phyloP scores from a whole-genome alignment of 1,140 invertebrate genomes.

The Papilio dardanus region DNA sequence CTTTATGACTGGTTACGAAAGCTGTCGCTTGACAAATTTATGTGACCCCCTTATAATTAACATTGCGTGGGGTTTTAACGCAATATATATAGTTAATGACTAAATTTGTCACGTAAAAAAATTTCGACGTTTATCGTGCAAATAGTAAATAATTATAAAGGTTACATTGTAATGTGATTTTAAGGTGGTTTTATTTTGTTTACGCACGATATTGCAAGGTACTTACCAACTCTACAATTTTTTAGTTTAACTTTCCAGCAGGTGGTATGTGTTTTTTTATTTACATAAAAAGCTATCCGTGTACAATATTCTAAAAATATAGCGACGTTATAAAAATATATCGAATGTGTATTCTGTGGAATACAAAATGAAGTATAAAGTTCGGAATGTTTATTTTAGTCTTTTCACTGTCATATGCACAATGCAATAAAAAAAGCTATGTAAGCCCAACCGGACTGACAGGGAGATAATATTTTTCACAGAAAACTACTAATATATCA shows the following conservation, averaged over 20 bases:
- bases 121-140: slow-evolving; percentile 12
- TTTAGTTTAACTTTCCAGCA: not conserved
- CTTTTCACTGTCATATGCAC: not conserved
- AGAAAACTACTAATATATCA: not conserved
- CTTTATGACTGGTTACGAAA: slow-evolving; percentile 27
- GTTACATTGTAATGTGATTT: slow-evolving; percentile 2
- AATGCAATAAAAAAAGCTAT: not conserved
- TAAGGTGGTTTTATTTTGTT: not conserved
- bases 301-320: not conserved
- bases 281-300: no score
- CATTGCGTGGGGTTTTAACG: slow-evolving; percentile 19
- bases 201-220: not conserved
- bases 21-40: slow-evolving; percentile 36
- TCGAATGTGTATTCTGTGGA: not conserved
- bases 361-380: not conserved
- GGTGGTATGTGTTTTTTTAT: no score
- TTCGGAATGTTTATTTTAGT: not conserved
- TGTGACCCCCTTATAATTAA: slow-evolving; percentile 37
- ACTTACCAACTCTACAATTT: not conserved
- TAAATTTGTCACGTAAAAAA: slow-evolving; percentile 38
- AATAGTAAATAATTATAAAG: slow-evolving; percentile 20
- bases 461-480: not conserved
- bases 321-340: not conserved
- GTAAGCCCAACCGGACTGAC: not conserved
- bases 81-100: slow-evolving; percentile 32